These are phyloP conservation scores for Netelia virgata DNA, from an alignment of 2,888 invertebrate species.

Conservation along the genomic window DNA sequence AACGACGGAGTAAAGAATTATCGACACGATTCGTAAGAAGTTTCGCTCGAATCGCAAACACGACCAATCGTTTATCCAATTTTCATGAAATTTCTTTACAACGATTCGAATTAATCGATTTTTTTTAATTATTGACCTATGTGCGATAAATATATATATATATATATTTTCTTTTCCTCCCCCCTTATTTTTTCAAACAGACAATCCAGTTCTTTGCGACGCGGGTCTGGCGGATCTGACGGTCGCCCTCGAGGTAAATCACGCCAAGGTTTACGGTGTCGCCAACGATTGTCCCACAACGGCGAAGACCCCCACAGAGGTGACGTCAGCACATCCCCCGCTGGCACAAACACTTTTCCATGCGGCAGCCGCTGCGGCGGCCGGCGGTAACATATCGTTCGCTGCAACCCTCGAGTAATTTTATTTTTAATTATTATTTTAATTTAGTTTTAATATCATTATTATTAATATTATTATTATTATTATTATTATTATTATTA, in stretches of 20 bases:
- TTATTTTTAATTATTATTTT: slow-evolving; percentile 27
- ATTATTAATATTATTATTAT: slow-evolving; percentile 18
- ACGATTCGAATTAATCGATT: neutral
- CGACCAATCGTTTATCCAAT: too few relatives aligned
- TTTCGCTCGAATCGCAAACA: too few relatives aligned
- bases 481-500: slow-evolving; percentile 54
- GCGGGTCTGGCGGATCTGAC: slow-evolving; percentile 90
- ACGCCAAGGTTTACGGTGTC: slow-evolving; percentile 90
- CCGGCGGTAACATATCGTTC: slow-evolving; percentile 83
- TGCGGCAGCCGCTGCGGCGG: slow-evolving; percentile 80
- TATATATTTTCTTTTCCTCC: neutral
- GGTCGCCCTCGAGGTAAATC: slow-evolving; percentile 89
- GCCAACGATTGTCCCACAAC: slow-evolving; percentile 85
- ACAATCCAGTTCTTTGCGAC: slow-evolving; percentile 93
- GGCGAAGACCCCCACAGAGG: slow-evolving; percentile 73
- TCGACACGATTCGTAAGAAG: too few relatives aligned
- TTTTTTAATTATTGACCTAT: neutral
- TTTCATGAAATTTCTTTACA: neutral
- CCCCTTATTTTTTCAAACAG: slow-evolving; percentile 85
- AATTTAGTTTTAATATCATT: slow-evolving; percentile 34
- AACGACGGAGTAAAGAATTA: too few relatives aligned
- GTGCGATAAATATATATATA: neutral
- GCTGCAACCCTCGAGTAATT: slow-evolving; percentile 83
- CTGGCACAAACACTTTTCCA: slow-evolving; percentile 79
- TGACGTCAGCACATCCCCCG: slow-evolving; percentile 74